Evolutionary conservation across 2,113 vertebrate species (phyloP), one percentile per base, ranked within the genome.

Genomic region (Cromileptes altivelis): DNA sequence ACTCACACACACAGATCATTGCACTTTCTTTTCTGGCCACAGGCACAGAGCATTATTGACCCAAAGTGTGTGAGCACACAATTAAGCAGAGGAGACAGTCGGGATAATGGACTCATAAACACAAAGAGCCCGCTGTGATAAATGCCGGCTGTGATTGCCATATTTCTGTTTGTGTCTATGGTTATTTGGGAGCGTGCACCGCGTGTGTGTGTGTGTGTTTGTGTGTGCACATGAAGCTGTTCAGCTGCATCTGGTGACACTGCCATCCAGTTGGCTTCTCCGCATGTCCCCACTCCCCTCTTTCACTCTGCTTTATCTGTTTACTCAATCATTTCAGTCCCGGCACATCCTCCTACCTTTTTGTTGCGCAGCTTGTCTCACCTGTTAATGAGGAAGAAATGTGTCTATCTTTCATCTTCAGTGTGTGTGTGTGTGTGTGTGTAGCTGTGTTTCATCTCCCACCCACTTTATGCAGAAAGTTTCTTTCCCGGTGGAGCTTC

Each of bases 101-200:
- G 45, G 40, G 79, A 76, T 93, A 94, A 94, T 94, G 84, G 89
- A 93, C 88, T 91, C 91, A 89, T 94, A 93, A 95, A 94, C 89
- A 92, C 80, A 90, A 84, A 77, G 61, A 85, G 76, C 75, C 68
- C 5, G 5, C 78, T 85, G 85, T 86, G 89, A 93, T 91, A 65
- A 92, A 92, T 86, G 80, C 55, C 52, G 55, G 57, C 75, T 87
- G 80, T 67, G 82, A 84, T 77, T 76, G 85, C 70, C 84, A 81
- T 87, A 81, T 79, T 90, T 88, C 62, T 85, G 79, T 82, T 80
- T 69, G 45, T 77, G 75, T 78, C 45, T 70, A 27, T 78, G 60
- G 71, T 84, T 82, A 76, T 86, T 77, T 63, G 45, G 57, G 68
- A 72, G 64, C 52, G 15, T 37, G 33, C 33, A 37, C 1, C 5